A percentile compares a stretch with the other conserved stretches of the same genome.
These are phyloP conservation scores for Cyclopterus lumpus DNA, from an alignment of 2,797 vertebrate genomes.

Conservation along the genomic window DNA sequence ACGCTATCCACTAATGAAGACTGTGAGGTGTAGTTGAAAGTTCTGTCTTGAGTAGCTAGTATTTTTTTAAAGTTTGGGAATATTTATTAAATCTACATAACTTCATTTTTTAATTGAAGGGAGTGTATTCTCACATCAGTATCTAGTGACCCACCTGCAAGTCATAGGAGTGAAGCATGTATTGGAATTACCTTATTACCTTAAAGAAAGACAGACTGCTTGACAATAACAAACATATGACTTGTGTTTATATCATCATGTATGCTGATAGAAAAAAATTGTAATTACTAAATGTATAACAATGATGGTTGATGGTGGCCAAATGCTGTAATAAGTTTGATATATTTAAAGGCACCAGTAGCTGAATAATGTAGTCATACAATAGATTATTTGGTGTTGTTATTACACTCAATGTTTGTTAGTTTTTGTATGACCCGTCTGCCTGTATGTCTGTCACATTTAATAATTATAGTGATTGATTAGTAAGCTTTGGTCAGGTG, in stretches of 20 bases:
- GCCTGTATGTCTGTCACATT: neutral
- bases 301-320: neutral
- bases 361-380: constrained; percentile 46
- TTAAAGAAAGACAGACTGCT: neutral
- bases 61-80: neutral
- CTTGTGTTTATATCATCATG: neutral
- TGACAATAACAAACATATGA: neutral
- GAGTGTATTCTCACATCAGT: too few species aligned
- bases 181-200: neutral
- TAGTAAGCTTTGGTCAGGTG: neutral
- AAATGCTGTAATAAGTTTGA: constrained; percentile 35
- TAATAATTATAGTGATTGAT: constrained; percentile 8
- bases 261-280: neutral
- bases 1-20: neutral
- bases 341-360: constrained; percentile 48
- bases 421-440: neutral
- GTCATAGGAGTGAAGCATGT: too few species aligned
- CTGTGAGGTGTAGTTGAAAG: neutral
- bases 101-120: too few species aligned
- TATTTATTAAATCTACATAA: neutral
- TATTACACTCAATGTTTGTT: constrained; percentile 20
- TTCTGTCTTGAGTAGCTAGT: neutral
- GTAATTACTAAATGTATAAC: neutral
- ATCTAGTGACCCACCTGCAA: neutral
- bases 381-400: constrained; percentile 32